Base-by-base conservation (phyloP, 2,797 vertebrate species). In the Myoxocephalus aenaeus region DNA sequence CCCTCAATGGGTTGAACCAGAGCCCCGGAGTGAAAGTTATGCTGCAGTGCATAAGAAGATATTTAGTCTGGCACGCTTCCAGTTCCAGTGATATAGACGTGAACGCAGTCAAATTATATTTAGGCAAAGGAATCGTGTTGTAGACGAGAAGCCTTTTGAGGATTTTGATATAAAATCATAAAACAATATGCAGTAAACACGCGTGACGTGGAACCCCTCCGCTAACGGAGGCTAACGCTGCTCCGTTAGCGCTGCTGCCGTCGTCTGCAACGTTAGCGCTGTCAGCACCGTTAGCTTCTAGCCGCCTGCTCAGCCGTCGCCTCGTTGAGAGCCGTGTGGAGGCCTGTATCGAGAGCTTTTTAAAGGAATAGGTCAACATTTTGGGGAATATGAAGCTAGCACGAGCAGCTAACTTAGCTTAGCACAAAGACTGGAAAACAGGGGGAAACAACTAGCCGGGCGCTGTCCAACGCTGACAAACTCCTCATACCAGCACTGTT, bases 21-120 rank as follows among this genome's bases (percentile, higher is more conserved):
- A 77, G 70, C 46, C 58, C 63, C 34, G 72, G 7, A 70, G 51
- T 29, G 46, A 80, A 72, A 53, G 75, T 36, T 1, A 50, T 57
- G 68, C 22, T 46, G 14, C 51, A 3, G 44, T 65, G 56, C 75
- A 64, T 57, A 34, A 77, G 46, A 65, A 73, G 40, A 80, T 70
- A 58, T 63, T 67, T 17, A 29, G n/a, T 63, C 18, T 34, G 36
- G 67, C 48, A 48, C 15, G 3, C 38, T 42, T 15, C 25, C 58
- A 40, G 2, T 65, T 76, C 27, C 34, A 40, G 38, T 10, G 18
- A 18, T 10, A 12, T 25, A 46, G 38, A 77, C 65, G 20, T 74
- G 73, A 36, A 59, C 38, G 67, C 15, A 82, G 62, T 67, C 18
- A 15, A 50, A 22, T 54, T 18, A 40, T 42, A 20, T 44, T 38